These are phyloP conservation scores for Luidia sarsii DNA, from an alignment of 53 echinoderm and acorn worm genomes.

Conservation along the genomic window DNA sequence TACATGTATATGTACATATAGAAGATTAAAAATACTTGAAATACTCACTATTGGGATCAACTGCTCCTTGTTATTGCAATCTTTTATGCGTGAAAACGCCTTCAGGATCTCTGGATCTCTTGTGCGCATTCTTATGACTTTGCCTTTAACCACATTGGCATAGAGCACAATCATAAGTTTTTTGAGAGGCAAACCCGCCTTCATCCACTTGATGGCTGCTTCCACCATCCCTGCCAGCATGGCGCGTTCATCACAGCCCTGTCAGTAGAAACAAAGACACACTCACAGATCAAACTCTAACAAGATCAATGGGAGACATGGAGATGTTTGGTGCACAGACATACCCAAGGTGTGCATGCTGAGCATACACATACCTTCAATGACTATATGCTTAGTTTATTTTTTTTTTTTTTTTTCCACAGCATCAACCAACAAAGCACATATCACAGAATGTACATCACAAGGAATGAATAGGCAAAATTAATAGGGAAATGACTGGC, in stretches of 20 bases:
- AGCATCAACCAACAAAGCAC: too few relatives aligned
- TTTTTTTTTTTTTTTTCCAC: too few relatives aligned
- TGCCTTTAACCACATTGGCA: constrained; percentile 57
- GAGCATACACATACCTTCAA: too few relatives aligned
- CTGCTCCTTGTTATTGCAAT: constrained; percentile 61
- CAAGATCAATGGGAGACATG: too few relatives aligned
- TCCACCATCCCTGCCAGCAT: constrained; percentile 83
- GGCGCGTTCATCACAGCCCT: constrained; percentile 67
- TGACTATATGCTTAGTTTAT: too few relatives aligned
- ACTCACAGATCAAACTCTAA: too few relatives aligned
- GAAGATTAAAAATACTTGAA: not conserved
- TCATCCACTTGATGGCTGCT: constrained; percentile 92
- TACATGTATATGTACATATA: not conserved
- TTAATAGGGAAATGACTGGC: too few relatives aligned
- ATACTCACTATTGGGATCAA: constrained; percentile 66
- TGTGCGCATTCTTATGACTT: constrained; percentile 21
- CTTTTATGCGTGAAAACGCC: constrained; percentile 67
- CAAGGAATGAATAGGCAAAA: too few relatives aligned
- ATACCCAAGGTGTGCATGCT: too few relatives aligned
- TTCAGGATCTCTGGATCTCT: constrained; percentile 45
- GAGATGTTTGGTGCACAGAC: too few relatives aligned
- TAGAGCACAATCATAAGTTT: constrained; percentile 80
- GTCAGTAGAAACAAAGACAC: too few relatives aligned
- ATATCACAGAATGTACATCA: too few relatives aligned
- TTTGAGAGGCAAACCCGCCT: constrained; percentile 84